Evolutionary conservation across 2,113 vertebrate species (phyloP).

Genomic region (Indri indri): DNA sequence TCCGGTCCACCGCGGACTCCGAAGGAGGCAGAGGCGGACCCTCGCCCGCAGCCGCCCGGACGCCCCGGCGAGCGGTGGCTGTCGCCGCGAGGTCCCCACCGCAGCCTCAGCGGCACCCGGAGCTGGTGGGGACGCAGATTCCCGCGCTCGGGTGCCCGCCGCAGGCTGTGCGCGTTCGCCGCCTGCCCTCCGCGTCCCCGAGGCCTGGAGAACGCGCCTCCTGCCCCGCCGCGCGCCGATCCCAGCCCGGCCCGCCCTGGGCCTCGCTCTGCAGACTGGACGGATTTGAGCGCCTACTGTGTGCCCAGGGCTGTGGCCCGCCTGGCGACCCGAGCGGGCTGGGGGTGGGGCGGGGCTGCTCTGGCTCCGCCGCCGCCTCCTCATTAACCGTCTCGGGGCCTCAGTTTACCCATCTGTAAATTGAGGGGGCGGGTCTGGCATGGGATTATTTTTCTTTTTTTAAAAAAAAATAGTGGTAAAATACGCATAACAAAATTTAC

Average conservation of each 20-base stretch:
- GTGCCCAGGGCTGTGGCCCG: not conserved
- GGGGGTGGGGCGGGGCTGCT: too few species aligned
- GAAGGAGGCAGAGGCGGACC: not conserved
- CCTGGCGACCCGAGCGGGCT: too few species aligned
- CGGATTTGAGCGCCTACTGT: not conserved
- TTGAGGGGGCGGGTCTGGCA: not conserved
- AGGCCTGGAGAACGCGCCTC: not conserved
- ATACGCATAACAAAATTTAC: not conserved
- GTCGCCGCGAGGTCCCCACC: not conserved
- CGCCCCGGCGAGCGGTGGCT: not conserved
- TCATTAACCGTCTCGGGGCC: not conserved
- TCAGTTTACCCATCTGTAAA: not conserved
- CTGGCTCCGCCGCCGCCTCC: not conserved
- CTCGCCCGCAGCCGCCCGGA: not conserved
- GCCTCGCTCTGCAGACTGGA: not conserved
- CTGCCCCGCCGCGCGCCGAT: accelerated
- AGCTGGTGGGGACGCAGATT: not conserved
- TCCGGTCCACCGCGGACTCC: not conserved
- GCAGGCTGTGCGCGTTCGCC: not conserved
- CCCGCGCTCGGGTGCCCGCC: not conserved
- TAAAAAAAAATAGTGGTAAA: not conserved
- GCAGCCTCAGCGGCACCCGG: not conserved
- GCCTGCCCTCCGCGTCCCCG: too few species aligned
- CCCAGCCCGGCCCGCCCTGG: too few species aligned
- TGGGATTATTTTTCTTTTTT: too few species aligned